Base-by-base conservation (phyloP, 2,113 vertebrate species). In the Tragelaphus buxtoni region DNA sequence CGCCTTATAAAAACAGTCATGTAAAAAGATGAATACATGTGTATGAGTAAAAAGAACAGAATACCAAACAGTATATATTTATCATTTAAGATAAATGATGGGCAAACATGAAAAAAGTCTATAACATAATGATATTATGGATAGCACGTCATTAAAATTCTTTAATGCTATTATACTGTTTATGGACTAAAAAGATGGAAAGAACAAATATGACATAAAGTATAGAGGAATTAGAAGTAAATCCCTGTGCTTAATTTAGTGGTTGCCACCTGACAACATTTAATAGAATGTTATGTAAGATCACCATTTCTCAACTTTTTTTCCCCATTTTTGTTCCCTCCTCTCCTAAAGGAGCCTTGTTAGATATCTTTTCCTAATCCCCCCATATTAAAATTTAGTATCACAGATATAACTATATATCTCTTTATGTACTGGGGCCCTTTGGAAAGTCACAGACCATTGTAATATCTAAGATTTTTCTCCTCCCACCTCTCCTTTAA, bases 131-230 rank as follows among this genome's bases (percentile, higher is more conserved):
- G 35, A 63, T 8, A 83, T 74, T 53, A 85, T 58, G 9, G 22
- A 69, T 80, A 42, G 26, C 69, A 65, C 69, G 81, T 96, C 74
- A 96, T 89, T 87, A 74, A 56, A 94, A 92, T 60, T 76, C 39
- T 92, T 85, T 58, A 92, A 69, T 79, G 30, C 7, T 26, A 79
- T 51, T 84, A 63, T 69, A 77, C 87, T 83, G 26, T 88, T 9
- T 81, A 88, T 55, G 65, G 82, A 91, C 76, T 65, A 77, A 94
- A 94, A 95, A 77, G 45, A 84, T 81, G 28, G 28, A 72, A 47
- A 80, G 88, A 58, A 88, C 42, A 95, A 77, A 69, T 39, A 88
- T 28, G 39, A 88, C 49, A 97, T 28, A 81, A 87, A 90, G 32
- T 45, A 63, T 11, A 91, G 35, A 76, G 28, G 63, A 79, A 49